A percentile compares a stretch with the other conserved stretches of the same genome.
These are phyloP conservation scores for Petrolisthes cinctipes DNA, from an alignment of 2,888 invertebrate genomes.

Conservation along the genomic window DNA sequence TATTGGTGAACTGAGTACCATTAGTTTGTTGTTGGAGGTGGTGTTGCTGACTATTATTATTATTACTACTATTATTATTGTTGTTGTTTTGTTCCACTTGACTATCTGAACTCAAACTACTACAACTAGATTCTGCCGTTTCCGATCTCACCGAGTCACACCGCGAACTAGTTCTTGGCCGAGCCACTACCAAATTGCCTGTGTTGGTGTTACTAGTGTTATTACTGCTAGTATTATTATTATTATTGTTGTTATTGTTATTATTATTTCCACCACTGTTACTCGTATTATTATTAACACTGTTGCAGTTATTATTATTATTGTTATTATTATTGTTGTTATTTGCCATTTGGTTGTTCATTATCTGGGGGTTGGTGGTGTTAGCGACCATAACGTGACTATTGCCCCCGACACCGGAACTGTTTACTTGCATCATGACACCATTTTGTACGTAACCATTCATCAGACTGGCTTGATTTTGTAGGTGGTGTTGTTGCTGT, in stretches of 20 bases:
- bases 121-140: constrained; percentile 61
- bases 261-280: constrained; percentile 26
- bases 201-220: constrained; percentile 24
- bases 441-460: constrained; percentile 52
- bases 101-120: constrained; percentile 63
- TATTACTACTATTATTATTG: constrained; percentile 25
- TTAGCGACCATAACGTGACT: constrained; percentile 6
- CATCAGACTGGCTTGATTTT: constrained; percentile 42
- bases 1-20: constrained; percentile 15
- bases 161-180: constrained; percentile 61
- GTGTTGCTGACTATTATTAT: constrained; percentile 25
- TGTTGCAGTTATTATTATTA: constrained; percentile 22
- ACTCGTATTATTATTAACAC: constrained; percentile 6
- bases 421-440: constrained; percentile 53
- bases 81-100: constrained; percentile 42
- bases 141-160: constrained; percentile 63
- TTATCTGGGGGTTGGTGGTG: constrained; percentile 31
- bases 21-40: constrained; percentile 22
- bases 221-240: not conserved
- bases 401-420: constrained; percentile 19
- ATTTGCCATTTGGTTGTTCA: constrained; percentile 14
- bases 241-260: constrained; percentile 32
- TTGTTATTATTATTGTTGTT: constrained; percentile 21
- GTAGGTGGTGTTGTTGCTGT: constrained; percentile 33
- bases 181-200: constrained; percentile 51